Percentiles rank a stretch among this genome's conserved stretches.
Evolutionary conservation across 1,140 invertebrate genomes (phyloP).

Genomic region (Tetramorium simillimum): DNA sequence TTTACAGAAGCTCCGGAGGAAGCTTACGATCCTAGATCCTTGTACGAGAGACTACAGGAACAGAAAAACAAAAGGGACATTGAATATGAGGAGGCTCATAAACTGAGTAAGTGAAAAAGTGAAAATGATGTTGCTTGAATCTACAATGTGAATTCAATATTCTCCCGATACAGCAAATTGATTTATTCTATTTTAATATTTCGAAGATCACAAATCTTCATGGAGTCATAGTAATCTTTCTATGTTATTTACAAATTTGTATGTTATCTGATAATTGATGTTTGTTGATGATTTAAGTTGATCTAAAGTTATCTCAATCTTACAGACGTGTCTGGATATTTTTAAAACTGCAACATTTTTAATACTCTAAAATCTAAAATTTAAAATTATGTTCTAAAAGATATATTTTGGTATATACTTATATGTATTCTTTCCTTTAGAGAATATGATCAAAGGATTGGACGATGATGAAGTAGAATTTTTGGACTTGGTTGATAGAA

Average conservation of each 20-base stretch:
- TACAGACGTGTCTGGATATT: background rate
- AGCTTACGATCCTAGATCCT: constrained; percentile 91
- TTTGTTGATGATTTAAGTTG: background rate
- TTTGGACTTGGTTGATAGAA: constrained; percentile 94
- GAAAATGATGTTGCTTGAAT: background rate
- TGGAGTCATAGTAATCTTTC: too few relatives aligned
- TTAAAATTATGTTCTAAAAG: too few relatives aligned
- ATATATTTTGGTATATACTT: background rate
- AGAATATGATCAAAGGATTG: constrained; percentile 97
- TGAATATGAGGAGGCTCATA: constrained; percentile 97
- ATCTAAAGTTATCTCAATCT: background rate
- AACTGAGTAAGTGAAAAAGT: constrained; percentile 90
- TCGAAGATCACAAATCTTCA: too few relatives aligned
- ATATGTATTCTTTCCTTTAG: constrained; percentile 85
- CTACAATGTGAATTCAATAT: too few relatives aligned
- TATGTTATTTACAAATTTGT: background rate
- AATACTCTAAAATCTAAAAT: too few relatives aligned
- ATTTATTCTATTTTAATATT: background rate
- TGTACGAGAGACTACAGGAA: constrained; percentile 96
- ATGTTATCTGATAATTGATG: background rate
- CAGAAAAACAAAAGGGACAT: constrained; percentile 95
- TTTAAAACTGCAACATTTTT: background rate
- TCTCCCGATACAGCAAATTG: too few relatives aligned
- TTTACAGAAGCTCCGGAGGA: constrained; percentile 90
- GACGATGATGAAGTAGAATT: constrained; percentile 98